Conservation (phyloP, 2,888 invertebrate species). For the Buathra laborator region DNA sequence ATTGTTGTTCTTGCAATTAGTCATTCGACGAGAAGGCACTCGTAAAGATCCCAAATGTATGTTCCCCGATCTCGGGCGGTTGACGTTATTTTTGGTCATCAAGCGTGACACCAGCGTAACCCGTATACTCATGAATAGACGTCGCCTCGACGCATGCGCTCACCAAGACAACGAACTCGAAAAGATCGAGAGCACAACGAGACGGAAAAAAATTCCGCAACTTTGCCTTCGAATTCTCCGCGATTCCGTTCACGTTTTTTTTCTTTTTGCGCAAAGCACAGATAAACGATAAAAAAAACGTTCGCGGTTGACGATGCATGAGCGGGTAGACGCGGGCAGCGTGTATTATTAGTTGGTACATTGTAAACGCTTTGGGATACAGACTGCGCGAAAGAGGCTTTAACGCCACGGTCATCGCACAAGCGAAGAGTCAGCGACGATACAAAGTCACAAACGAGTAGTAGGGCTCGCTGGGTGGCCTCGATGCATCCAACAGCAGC, state of each 20-base stretch:
- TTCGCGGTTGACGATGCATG: not conserved
- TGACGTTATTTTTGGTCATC: conserved; percentile 80
- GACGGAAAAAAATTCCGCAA: not conserved
- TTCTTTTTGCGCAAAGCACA: not conserved
- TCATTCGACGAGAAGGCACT: conserved; percentile 81
- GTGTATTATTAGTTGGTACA: conserved; percentile 2
- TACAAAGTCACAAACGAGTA: conserved; percentile 39
- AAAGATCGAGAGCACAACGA: not conserved
- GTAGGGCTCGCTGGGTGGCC: conserved; percentile 61
- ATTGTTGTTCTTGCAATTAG: conserved; percentile 84
- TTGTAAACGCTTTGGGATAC: not conserved
- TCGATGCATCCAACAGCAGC: conserved; percentile 29
- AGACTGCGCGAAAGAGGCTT: conserved; percentile 22
- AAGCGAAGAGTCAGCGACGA: conserved; percentile 31
- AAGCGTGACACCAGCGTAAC: conserved; percentile 42
- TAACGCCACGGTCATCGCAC: conserved; percentile 8
- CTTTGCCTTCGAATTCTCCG: not conserved
- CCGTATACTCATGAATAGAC: not conserved
- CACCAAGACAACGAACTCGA: not conserved
- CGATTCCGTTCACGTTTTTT: no score
- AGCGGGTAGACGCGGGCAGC: not conserved
- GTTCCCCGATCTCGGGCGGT: conserved; percentile 77
- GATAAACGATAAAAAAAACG: not conserved
- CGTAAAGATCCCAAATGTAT: conserved; percentile 81
- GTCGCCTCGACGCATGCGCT: not conserved